Evolutionary conservation across 2,888 invertebrate genomes (phyloP).

Genomic region (Lithosia quadra): DNA sequence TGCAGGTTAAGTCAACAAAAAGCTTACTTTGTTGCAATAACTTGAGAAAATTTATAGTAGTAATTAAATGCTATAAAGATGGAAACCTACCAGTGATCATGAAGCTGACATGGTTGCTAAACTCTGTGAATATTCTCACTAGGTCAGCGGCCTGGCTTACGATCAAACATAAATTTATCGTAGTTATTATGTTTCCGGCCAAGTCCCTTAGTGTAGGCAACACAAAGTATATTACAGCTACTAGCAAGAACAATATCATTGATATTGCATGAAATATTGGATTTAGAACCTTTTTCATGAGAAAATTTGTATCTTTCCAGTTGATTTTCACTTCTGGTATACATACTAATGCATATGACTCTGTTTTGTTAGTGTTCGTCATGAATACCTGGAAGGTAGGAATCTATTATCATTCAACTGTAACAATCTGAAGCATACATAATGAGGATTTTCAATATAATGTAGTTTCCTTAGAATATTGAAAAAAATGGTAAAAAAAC

Average conservation of each 20-base stretch:
- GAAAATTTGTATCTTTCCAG: conserved; percentile 91
- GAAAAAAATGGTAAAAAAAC: neutral
- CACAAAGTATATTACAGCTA: conserved; percentile 93
- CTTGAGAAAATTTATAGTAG: neutral
- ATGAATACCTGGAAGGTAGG: conserved; percentile 78
- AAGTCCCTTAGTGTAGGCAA: conserved; percentile 93
- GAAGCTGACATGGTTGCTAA: conserved; percentile 93
- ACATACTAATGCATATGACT: conserved; percentile 91
- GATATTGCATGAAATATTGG: conserved; percentile 92
- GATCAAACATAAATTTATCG: conserved; percentile 92
- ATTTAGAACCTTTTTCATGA: conserved; percentile 92
- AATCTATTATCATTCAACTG: neutral
- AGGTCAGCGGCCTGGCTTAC: conserved; percentile 92
- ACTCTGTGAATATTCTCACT: conserved; percentile 93
- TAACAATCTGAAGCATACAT: neutral
- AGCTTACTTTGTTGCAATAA: neutral
- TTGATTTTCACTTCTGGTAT: conserved; percentile 90
- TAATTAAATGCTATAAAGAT: neutral
- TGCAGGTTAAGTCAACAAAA: conserved; percentile 3
- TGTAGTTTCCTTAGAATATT: neutral
- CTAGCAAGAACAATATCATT: conserved; percentile 89
- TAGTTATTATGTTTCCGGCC: conserved; percentile 94
- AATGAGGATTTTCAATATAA: too few relatives aligned
- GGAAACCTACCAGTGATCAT: conserved; percentile 89
- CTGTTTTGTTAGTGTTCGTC: conserved; percentile 84